Evolutionary conservation across 1,140 invertebrate species (phyloP), one percentile per base, ranked within the genome.

Genomic region (Drosophila pseudoobscura): DNA sequence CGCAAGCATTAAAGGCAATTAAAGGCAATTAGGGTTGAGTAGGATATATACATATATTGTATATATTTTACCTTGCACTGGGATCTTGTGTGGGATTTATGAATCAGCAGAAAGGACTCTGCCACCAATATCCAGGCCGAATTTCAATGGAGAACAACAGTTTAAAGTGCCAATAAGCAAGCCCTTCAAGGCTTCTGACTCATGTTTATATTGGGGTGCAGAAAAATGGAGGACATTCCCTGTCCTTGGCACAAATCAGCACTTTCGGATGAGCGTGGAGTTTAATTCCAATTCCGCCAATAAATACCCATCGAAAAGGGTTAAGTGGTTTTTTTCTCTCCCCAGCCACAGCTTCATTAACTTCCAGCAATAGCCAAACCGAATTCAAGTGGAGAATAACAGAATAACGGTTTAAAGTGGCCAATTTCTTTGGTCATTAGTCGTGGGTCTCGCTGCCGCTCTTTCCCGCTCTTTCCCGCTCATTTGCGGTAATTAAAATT

Each of bases 401-500:
- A 68, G 43, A 11, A 60, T 54, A 39, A 31, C 24, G 64, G 43
- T 41, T 82, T 80, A 58, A 82, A 71, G 58, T 68, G 66, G 50
- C 59, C 55, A 60, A 72, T 85, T 76, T 61, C 46, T 39, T 35
- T 71, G 47, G 43, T 49, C 64, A 78, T 83, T 83, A 76, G 49
- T 70, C 35, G 11, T 51, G 45, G 45, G 22, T 9, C 39, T n/a
- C 1, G 15, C 26, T 22, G 20, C 17, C 17, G 22, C 24, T 49
- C 24, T 50, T 58, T 46, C 29, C 17, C 17, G 17, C 17, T 17
- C 17, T 17, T 17, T 17, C 17, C 17, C 57, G 59, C 78, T 78
- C 83, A 87, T 87, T 87, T 87, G 75, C 82, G 83, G 83, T 87
- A 88, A 87, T 87, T 87, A 87, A 88, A 87, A 66, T 88, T 87